phyloP scores from a whole-genome alignment of 2,113 vertebrate genomes.

The Chionis minor region DNA sequence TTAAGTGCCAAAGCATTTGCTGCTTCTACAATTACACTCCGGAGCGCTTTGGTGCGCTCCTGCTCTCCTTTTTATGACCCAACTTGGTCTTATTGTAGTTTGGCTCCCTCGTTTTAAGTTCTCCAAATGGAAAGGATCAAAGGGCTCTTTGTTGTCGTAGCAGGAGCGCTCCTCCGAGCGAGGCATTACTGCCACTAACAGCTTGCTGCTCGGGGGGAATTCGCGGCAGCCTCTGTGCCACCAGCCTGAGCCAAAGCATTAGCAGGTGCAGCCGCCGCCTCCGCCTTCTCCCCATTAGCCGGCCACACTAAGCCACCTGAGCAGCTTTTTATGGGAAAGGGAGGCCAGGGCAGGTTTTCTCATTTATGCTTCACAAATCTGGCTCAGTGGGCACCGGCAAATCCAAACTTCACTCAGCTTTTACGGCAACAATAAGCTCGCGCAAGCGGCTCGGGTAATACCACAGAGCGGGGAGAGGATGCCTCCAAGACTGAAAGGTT shows the following conservation, averaged over 20 bases:
- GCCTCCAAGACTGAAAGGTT: background rate
- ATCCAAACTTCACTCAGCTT: background rate
- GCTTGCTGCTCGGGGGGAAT: slow-evolving; percentile 34
- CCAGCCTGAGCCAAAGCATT: slow-evolving; percentile 31
- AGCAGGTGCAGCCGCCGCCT: slow-evolving; percentile 46
- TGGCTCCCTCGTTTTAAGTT: slow-evolving; percentile 58
- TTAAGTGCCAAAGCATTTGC: slow-evolving; percentile 70
- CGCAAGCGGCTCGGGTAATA: background rate
- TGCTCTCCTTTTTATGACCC: slow-evolving; percentile 60
- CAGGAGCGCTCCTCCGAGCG: background rate
- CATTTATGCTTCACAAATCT: slow-evolving; percentile 32
- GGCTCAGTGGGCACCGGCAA: slow-evolving; percentile 3
- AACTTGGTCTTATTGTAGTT: slow-evolving; percentile 61
- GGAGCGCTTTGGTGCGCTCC: slow-evolving; percentile 37
- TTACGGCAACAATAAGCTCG: background rate
- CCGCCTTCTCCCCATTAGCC: background rate
- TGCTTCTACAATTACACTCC: slow-evolving; percentile 64
- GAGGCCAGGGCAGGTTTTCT: background rate
- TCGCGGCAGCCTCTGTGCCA: slow-evolving; percentile 4
- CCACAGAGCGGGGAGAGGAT: rapidly evolving
- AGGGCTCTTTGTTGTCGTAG: slow-evolving; percentile 56
- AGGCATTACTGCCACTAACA: slow-evolving; percentile 26
- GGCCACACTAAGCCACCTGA: slow-evolving; percentile 38
- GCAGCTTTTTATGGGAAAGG: background rate
- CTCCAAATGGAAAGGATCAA: slow-evolving; percentile 70